Percentiles rank a stretch among this genome's conserved stretches.
phyloP scores from a whole-genome alignment of 2,797 vertebrate species.

The Bucorvus abyssinicus region DNA sequence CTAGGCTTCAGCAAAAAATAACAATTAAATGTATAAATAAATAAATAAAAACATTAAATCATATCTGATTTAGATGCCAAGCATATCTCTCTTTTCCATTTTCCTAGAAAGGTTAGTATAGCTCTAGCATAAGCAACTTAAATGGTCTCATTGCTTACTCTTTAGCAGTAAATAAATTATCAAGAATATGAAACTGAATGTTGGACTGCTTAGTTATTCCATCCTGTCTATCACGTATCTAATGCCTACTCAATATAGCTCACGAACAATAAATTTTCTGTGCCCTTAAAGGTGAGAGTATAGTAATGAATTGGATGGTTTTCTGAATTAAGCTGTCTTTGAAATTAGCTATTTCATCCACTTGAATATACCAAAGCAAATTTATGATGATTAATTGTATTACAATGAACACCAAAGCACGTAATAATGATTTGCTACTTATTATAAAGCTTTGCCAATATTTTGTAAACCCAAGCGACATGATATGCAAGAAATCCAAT shows the following conservation, averaged over 20 bases:
- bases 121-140: neutral
- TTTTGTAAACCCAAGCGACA: conserved; percentile 69
- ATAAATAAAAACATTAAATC: neutral
- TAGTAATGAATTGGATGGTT: conserved; percentile 65
- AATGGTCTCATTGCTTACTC: neutral
- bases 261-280: neutral
- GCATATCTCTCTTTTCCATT: neutral
- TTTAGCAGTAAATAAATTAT: neutral
- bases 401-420: conserved; percentile 68
- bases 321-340: conserved; percentile 70
- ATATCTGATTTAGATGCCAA: neutral
- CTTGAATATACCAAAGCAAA: conserved; percentile 71
- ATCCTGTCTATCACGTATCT: neutral
- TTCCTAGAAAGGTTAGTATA: neutral
- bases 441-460: conserved; percentile 77
- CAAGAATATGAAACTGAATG: neutral
- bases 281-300: conserved; percentile 65
- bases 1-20: neutral
- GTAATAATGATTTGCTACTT: conserved; percentile 80
- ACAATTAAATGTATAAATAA: neutral
- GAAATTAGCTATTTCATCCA: conserved; percentile 71
- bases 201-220: neutral
- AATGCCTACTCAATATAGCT: neutral
- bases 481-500: conserved; percentile 72
- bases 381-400: conserved; percentile 77